Base-by-base conservation (phyloP, 92 coral and sea anemone genomes). In the Epizoanthus stellaris region DNA sequence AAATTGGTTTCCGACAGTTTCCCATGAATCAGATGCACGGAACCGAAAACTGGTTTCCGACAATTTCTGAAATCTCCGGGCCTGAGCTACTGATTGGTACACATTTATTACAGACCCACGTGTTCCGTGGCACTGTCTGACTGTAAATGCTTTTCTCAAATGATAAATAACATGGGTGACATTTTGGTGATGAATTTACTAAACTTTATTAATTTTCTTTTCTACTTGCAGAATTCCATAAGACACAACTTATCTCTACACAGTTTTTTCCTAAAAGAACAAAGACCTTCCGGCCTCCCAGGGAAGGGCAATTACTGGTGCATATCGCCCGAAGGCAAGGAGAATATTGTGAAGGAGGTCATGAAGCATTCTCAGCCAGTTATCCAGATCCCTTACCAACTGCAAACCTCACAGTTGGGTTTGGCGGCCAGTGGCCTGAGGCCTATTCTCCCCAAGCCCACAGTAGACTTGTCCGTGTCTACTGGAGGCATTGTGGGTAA, bases 301-400 rank as follows among this genome's bases (percentile, higher is more conserved):
- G 99, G 99, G 12, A 97, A 97, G 75, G 99, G 99, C 12, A 97
- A 93, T 82, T 97, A 85, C 88, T 97, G 99, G 99, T 91, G 95
- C 7, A 91, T 97, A 23, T 97, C 99, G 17, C 92, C 99, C 2
- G 99, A 97, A 79, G 99, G 99, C 19, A 97, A 97, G 73, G 96
- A 97, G 71, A 97, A 95, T 64, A 87, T 97, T 17, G 85, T 97
- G 89, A 91, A 91, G 36, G 97, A 97, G 59, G 91, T 97, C 6
- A 82, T 97, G 94, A 97, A 91, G 65, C 94, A 95, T 61, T 93
- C 97, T 2, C 93, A 87, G 68, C 95, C 91, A 52, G 54, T 80
- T 14, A 63, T 93, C 70, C 94, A 84, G 43, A 90, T 87, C 59
- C 87, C 95, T 4, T 75, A 73, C 49, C 80, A 67, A 34, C 25